Percentiles rank a stretch among this genome's conserved stretches.
These are phyloP conservation scores for Hydroisotoma schaefferi DNA, from an alignment of 2,888 invertebrate species.

Conservation along the genomic window DNA sequence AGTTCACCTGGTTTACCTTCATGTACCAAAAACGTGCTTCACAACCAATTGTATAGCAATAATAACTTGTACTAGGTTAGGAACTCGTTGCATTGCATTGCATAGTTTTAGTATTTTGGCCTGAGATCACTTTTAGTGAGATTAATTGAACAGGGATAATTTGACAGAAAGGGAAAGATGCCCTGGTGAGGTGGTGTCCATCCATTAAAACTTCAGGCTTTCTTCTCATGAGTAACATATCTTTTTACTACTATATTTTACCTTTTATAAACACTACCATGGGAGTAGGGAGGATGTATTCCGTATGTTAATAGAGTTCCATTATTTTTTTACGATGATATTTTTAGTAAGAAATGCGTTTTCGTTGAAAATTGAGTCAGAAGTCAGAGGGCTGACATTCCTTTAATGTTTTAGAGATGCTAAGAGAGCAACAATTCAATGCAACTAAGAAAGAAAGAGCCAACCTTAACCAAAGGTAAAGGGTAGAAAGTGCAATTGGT, in stretches of 20 bases:
- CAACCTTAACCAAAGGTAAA: too few relatives aligned
- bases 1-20: neutral
- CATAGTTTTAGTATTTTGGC: neutral
- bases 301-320: neutral
- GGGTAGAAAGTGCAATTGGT: conserved; percentile 8
- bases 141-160: conserved; percentile 17
- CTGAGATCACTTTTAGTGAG: conserved; percentile 3
- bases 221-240: neutral
- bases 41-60: too few relatives aligned
- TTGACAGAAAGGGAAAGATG: conserved; percentile 14
- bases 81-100: neutral
- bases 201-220: conserved; percentile 4
- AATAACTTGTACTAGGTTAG: too few relatives aligned
- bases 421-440: too few relatives aligned
- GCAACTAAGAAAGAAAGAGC: too few relatives aligned
- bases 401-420: too few relatives aligned
- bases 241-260: too few relatives aligned
- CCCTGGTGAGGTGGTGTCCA: conserved; percentile 9
- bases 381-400: too few relatives aligned
- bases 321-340: neutral
- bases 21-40: too few relatives aligned
- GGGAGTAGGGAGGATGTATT: too few relatives aligned
- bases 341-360: too few relatives aligned
- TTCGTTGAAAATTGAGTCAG: conserved; percentile 2
- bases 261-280: too few relatives aligned